phyloP scores from a whole-genome alignment of 2,113 vertebrate genomes.

The Thalassarche chlororhynchos region DNA sequence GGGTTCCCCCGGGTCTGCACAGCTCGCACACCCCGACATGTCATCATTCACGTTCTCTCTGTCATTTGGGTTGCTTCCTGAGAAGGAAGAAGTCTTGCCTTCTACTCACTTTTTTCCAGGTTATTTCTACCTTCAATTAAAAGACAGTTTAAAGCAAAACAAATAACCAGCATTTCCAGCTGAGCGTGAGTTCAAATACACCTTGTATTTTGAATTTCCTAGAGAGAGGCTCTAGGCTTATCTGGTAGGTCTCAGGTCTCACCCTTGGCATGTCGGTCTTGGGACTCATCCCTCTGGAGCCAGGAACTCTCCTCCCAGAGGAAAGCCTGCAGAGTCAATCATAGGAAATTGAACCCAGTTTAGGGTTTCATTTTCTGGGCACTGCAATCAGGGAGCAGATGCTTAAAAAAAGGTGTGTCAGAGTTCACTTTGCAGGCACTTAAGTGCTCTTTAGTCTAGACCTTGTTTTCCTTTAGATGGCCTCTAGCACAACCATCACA shows the following conservation, averaged over 20 bases:
- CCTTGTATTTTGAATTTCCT: background rate
- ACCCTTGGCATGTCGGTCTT: background rate
- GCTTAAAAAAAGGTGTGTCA: background rate
- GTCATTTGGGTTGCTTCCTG: background rate
- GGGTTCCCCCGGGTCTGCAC: background rate
- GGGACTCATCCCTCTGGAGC: background rate
- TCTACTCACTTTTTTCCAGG: background rate
- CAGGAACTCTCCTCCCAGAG: background rate
- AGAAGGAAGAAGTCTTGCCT: background rate
- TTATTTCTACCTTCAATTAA: background rate
- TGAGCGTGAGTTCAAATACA: background rate
- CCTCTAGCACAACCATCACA: background rate
- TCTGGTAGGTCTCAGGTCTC: background rate
- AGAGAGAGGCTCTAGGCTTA: background rate
- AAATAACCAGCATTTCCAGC: background rate
- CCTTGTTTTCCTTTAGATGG: background rate
- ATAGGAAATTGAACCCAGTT: background rate
- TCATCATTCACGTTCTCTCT: rapidly evolving
- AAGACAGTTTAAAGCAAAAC: background rate
- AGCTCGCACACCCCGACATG: background rate
- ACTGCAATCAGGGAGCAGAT: background rate
- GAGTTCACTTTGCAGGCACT: background rate
- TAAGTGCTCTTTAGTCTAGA: background rate
- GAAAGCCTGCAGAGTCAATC: background rate
- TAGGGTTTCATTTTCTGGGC: background rate